Conservation (phyloP, 2,797 vertebrate species). For the Neostethus bicornis region DNA sequence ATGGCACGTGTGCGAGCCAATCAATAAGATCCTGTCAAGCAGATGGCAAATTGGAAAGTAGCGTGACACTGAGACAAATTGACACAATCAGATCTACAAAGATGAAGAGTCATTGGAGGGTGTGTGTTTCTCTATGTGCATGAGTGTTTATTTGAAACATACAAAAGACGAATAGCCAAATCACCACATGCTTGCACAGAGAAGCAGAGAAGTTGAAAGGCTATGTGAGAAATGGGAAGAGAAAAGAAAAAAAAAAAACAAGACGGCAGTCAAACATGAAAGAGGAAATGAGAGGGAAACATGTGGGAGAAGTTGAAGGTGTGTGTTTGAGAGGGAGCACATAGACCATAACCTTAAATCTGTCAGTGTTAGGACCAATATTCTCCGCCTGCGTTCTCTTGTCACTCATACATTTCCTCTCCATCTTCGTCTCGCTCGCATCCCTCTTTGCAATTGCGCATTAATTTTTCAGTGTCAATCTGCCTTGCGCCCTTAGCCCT, state of each 20-base stretch:
- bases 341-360: conserved; percentile 73
- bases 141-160: conserved; percentile 14
- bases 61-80: conserved; percentile 78
- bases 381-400: conserved; percentile 58
- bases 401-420: conserved; percentile 62
- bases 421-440: conserved; percentile 46
- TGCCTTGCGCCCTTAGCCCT: conserved; percentile 74
- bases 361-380: conserved; percentile 62
- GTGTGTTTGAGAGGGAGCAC: conserved; percentile 34
- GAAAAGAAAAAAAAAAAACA: conserved; percentile 14
- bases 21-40: conserved; percentile 76
- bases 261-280: conserved; percentile 8
- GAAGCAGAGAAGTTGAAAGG: conserved; percentile 1
- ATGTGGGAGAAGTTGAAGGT: conserved; percentile 32
- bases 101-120: conserved; percentile 58
- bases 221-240: conserved; percentile 30
- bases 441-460: conserved; percentile 74
- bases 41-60: conserved; percentile 80
- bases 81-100: conserved; percentile 75
- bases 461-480: conserved; percentile 85
- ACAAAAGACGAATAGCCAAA: conserved; percentile 60
- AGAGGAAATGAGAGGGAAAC: conserved; percentile 41
- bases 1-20: conserved; percentile 72
- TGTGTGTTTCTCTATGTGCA: conserved; percentile 16
- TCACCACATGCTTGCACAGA: conserved; percentile 22